phyloP scores from a whole-genome alignment of 2,797 vertebrate species.

The Phylloscopus collybita region DNA sequence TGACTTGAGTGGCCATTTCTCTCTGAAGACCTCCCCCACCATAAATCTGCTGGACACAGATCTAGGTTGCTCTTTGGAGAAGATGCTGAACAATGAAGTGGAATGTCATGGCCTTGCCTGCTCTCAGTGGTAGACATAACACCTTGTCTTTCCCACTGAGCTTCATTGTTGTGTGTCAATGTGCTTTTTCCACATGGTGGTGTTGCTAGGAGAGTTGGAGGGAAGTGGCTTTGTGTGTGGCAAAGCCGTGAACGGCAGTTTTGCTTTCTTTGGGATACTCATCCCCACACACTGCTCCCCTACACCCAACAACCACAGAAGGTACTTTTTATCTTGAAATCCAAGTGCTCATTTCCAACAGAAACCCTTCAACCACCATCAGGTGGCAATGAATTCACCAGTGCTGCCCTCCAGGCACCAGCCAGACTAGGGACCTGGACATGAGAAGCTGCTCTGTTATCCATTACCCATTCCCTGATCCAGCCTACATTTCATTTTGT shows the following conservation, averaged over 20 bases:
- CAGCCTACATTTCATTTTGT: background rate
- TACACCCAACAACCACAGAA: background rate
- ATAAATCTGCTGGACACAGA: background rate
- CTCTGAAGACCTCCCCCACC: background rate
- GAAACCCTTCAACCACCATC: background rate
- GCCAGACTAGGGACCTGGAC: background rate
- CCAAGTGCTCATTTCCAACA: background rate
- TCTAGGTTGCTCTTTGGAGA: background rate
- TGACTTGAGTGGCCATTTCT: background rate
- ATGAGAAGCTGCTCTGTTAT: constrained; percentile 16
- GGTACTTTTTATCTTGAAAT: background rate
- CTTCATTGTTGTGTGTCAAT: accelerated
- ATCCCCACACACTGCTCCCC: background rate
- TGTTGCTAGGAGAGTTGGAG: background rate
- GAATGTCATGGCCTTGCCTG: background rate
- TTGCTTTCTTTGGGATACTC: background rate
- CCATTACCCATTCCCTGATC: background rate
- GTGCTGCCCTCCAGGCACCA: background rate
- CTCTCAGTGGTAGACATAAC: background rate
- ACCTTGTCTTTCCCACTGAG: background rate
- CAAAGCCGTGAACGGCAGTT: background rate
- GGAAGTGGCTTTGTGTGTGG: background rate
- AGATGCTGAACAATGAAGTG: background rate
- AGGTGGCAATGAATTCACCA: background rate
- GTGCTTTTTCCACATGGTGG: background rate